Conservation (phyloP, 1,140 invertebrate genomes). For the Hyposmocoma kahamanoa region DNA sequence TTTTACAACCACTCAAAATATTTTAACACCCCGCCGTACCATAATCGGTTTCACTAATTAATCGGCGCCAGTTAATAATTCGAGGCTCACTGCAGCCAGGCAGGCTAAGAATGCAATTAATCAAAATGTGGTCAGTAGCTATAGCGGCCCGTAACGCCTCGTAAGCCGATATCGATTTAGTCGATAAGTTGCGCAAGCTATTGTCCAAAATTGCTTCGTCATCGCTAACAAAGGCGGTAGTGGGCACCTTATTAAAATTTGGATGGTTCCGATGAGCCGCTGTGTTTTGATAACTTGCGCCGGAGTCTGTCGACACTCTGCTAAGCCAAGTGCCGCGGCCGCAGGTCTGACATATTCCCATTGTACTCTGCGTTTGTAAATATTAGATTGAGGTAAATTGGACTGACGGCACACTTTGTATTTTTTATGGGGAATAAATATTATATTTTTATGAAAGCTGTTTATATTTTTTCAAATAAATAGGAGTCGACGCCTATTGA, state of each 20-base stretch:
- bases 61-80: conserved; percentile 63
- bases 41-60: conserved; percentile 64
- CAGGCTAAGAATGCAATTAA: conserved; percentile 64
- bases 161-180: conserved; percentile 70
- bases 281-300: conserved; percentile 67
- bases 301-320: too few relatives aligned
- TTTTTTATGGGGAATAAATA: background rate
- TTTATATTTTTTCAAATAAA: too few relatives aligned
- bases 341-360: conserved; percentile 42
- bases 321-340: conserved; percentile 37
- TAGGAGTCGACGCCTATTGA: too few relatives aligned
- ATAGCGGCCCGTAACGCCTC: conserved; percentile 62
- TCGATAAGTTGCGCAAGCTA: conserved; percentile 70
- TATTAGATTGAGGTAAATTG: conserved; percentile 28
- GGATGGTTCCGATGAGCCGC: conserved; percentile 58
- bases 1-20: conserved; percentile 32
- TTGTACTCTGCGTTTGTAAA: conserved; percentile 31
- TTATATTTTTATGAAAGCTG: too few relatives aligned
- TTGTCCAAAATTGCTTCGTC: conserved; percentile 62
- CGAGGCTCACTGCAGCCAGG: conserved; percentile 24
- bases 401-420: background rate
- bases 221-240: conserved; percentile 66
- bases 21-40: conserved; percentile 42
- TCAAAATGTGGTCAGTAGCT: conserved; percentile 70
- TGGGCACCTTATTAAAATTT: conserved; percentile 73